phyloP scores from a whole-genome alignment of 2,113 vertebrate genomes.

The Aptenodytes forsteri region DNA sequence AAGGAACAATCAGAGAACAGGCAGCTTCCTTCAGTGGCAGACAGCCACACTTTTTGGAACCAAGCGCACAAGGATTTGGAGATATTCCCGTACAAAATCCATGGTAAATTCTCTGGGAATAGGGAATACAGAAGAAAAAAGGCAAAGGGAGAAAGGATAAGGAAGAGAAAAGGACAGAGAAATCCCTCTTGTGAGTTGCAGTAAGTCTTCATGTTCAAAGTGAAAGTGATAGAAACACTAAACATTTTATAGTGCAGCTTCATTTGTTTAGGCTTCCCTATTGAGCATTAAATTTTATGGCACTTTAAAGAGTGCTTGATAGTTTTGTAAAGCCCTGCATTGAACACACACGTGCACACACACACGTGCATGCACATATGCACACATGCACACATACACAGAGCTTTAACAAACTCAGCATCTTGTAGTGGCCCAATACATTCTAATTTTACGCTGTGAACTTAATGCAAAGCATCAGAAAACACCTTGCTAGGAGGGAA shows the following conservation, averaged over 20 bases:
- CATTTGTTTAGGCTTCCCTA: slow-evolving; percentile 25
- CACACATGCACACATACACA: not conserved
- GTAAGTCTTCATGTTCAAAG: slow-evolving; percentile 21
- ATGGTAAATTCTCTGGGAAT: not conserved
- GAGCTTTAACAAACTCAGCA: not conserved
- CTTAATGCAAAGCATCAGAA: not conserved
- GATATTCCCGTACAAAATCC: not conserved
- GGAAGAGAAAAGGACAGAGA: not conserved
- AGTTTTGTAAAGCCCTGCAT: slow-evolving; percentile 33
- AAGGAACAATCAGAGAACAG: not conserved
- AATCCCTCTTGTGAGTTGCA: not conserved
- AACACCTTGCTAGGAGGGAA: not conserved
- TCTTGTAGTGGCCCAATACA: not conserved
- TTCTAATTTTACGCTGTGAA: not conserved
- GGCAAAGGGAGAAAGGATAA: not conserved
- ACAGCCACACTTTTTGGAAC: not conserved
- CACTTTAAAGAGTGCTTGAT: slow-evolving; percentile 40
- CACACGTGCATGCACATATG: not conserved
- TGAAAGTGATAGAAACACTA: slow-evolving; percentile 5
- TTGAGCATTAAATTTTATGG: slow-evolving; percentile 28
- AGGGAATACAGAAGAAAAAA: not conserved
- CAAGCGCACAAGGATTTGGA: not conserved
- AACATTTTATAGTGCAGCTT: slow-evolving; percentile 4
- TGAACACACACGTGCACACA: not conserved
- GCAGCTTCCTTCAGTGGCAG: not conserved